Percentiles rank a stretch among this genome's conserved stretches.
Evolutionary conservation across 2,888 invertebrate species (phyloP).

Genomic region (Hipparchia semele): DNA sequence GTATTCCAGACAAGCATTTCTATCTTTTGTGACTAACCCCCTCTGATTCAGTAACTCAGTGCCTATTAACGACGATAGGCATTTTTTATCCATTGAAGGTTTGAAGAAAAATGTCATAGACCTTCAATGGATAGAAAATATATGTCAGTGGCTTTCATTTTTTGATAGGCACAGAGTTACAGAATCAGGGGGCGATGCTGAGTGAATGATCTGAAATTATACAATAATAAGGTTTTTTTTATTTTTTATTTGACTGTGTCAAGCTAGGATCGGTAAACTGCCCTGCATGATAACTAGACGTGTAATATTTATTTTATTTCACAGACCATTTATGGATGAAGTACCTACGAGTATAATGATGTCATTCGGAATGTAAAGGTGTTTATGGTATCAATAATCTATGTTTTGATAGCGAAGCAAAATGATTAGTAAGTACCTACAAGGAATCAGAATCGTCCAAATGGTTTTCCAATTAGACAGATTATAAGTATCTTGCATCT

Average conservation of each 20-base stretch:
- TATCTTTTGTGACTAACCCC: no score
- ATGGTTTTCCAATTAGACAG: no score
- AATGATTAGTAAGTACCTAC: conserved; percentile 21
- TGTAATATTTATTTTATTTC: conserved; percentile 32
- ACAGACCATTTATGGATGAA: conserved; percentile 29
- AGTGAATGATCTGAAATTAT: conserved; percentile 45
- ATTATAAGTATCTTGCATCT: not conserved
- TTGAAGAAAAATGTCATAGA: no score
- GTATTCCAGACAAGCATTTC: no score
- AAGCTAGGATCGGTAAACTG: conserved; percentile 38
- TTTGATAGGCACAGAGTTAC: no score
- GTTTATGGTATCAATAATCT: conserved; percentile 38
- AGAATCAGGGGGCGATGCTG: no score
- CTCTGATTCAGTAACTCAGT: no score
- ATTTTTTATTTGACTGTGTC: conserved; percentile 31
- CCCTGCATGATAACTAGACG: conserved; percentile 42
- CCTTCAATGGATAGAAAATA: no score
- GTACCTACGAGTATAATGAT: conserved; percentile 35
- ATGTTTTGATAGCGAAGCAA: conserved; percentile 29
- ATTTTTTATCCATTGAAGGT: no score
- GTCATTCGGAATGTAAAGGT: conserved; percentile 38
- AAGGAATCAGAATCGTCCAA: conserved; percentile 17
- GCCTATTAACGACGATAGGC: no score
- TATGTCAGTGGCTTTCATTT: no score
- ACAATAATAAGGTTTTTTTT: not conserved